These are phyloP conservation scores for Odocoileus hemionus DNA, from an alignment of 2,113 vertebrate genomes.

Conservation along the genomic window DNA sequence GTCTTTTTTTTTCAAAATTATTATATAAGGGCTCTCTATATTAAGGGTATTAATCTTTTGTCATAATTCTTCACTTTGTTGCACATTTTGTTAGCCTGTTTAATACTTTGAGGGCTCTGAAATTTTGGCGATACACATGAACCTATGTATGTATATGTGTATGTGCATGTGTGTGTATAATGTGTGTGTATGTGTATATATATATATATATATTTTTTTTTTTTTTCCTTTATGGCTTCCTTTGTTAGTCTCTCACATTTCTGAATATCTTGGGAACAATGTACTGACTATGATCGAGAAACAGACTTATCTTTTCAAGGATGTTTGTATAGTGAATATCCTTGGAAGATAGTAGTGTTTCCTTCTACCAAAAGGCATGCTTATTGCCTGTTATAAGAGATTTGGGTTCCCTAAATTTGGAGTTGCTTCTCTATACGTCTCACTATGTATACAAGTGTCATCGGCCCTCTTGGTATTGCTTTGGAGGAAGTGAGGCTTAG, in stretches of 20 bases:
- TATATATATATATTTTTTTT: background rate
- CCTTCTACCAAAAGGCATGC: background rate
- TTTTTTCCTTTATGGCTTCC: background rate
- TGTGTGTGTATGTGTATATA: background rate
- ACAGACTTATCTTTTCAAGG: background rate
- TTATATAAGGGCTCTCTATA: background rate
- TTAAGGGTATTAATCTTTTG: background rate
- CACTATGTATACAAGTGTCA: background rate
- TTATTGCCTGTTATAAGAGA: background rate
- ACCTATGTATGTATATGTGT: background rate
- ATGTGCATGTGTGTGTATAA: background rate
- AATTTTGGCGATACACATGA: background rate
- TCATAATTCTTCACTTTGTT: background rate
- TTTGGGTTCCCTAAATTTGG: background rate
- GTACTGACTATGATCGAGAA: background rate
- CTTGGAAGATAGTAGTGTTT: background rate
- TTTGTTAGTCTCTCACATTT: background rate
- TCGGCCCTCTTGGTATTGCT: background rate
- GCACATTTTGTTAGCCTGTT: background rate
- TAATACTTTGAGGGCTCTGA: background rate
- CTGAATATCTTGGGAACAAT: background rate
- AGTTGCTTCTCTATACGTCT: background rate
- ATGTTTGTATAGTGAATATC: background rate
- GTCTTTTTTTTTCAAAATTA: background rate
- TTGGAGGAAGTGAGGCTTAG: background rate